phyloP scores from a whole-genome alignment of 2,797 vertebrate species.

The Dipus sagitta region DNA sequence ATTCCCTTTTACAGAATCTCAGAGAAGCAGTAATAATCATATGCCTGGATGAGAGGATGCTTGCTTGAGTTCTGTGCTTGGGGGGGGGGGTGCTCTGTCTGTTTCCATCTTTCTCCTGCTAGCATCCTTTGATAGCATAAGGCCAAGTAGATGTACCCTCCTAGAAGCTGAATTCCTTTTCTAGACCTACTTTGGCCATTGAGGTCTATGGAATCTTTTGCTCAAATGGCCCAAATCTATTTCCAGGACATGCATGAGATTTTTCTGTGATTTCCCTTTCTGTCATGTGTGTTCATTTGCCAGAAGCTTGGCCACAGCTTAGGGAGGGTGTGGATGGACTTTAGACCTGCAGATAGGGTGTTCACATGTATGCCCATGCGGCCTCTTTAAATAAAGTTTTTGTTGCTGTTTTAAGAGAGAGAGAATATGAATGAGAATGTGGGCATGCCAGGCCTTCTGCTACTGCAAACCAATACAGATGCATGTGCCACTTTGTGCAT shows the following conservation, averaged over 20 bases:
- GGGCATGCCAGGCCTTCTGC: no score
- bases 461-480: no score
- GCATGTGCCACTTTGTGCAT: no score
- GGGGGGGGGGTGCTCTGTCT: neutral
- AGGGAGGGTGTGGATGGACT: neutral
- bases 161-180: neutral
- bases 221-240: neutral
- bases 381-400: no score
- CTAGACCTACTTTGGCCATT: neutral
- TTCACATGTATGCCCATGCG: neutral
- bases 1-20: neutral
- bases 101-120: neutral
- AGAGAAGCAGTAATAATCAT: neutral
- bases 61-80: neutral
- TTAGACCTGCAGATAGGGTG: neutral
- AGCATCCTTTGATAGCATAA: no score
- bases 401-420: no score
- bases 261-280: neutral
- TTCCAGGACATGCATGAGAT: neutral
- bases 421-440: no score
- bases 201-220: neutral
- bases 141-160: neutral
- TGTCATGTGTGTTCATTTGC: neutral
- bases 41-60: neutral
- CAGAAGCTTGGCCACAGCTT: neutral